phyloP scores from a whole-genome alignment of 2,797 vertebrate genomes.

The Corythornis leucogaster region DNA sequence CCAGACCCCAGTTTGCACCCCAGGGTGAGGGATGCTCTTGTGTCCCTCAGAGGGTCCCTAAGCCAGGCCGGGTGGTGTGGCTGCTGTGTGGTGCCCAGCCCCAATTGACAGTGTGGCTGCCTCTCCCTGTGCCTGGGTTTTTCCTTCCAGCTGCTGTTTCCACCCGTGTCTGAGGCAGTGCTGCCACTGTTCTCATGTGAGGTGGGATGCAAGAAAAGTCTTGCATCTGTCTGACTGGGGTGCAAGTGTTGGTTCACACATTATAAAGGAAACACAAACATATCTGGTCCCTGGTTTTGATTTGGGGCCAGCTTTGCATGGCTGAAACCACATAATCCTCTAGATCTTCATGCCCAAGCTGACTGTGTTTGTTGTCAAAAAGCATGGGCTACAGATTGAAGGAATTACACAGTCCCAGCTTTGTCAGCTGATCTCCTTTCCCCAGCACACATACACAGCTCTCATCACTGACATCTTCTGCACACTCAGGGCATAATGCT shows the following conservation, averaged over 20 bases:
- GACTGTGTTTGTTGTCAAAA: not conserved
- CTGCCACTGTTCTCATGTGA: fast-evolving
- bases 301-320: not conserved
- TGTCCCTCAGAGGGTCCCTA: too few relatives aligned
- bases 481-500: not conserved
- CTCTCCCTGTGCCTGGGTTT: not conserved
- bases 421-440: not conserved
- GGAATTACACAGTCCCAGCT: not conserved
- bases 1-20: too few relatives aligned
- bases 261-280: not conserved
- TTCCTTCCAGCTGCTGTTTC: not conserved
- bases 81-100: not conserved
- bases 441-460: not conserved
- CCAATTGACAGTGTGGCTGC: not conserved
- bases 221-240: not conserved
- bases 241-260: not conserved
- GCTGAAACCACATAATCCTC: not conserved
- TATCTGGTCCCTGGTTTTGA: not conserved
- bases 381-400: not conserved
- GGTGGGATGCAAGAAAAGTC: not conserved
- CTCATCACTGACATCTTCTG: not conserved
- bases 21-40: not conserved
- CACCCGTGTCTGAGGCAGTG: not conserved
- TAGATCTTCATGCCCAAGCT: not conserved
- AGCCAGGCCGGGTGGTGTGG: not conserved